phyloP scores from a whole-genome alignment of 2,113 vertebrate genomes.

The Ifrita kowaldi region DNA sequence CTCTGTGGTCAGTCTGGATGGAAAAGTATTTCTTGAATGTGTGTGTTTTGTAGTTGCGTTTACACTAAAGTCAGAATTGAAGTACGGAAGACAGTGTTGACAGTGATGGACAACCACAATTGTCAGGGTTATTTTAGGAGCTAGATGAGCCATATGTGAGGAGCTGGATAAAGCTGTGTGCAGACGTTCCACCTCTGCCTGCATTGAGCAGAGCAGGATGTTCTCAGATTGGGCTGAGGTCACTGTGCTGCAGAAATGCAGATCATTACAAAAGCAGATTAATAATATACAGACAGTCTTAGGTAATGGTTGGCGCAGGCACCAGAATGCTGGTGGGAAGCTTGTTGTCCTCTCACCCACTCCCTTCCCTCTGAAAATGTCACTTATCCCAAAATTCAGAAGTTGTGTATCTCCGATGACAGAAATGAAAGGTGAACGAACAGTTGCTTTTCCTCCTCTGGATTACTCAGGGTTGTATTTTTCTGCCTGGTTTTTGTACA shows the following conservation, averaged over 20 bases:
- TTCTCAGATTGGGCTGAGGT: not conserved
- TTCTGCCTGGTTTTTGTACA: not conserved
- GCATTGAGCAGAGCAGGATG: not conserved
- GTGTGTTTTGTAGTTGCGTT: not conserved
- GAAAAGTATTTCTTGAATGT: not conserved
- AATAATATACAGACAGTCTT: not conserved
- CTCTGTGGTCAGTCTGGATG: not conserved
- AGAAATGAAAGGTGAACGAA: conserved; percentile 40
- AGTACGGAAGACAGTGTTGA: not conserved
- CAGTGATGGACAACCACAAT: not conserved
- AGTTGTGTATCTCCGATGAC: not conserved
- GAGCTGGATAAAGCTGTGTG: not conserved
- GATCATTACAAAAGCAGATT: not conserved
- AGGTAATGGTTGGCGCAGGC: not conserved
- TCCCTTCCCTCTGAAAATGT: conserved; percentile 45
- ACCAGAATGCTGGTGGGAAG: conserved; percentile 35
- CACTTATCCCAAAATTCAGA: not conserved
- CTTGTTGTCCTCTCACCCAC: conserved; percentile 3
- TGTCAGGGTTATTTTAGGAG: not conserved
- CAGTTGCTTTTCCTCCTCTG: conserved; percentile 40
- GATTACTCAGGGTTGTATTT: conserved; percentile 8
- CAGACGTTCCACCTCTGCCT: not conserved
- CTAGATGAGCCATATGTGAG: not conserved
- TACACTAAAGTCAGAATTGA: not conserved
- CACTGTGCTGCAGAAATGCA: not conserved